Conservation (phyloP, 2,797 vertebrate species). For the Lemur catta region DNA sequence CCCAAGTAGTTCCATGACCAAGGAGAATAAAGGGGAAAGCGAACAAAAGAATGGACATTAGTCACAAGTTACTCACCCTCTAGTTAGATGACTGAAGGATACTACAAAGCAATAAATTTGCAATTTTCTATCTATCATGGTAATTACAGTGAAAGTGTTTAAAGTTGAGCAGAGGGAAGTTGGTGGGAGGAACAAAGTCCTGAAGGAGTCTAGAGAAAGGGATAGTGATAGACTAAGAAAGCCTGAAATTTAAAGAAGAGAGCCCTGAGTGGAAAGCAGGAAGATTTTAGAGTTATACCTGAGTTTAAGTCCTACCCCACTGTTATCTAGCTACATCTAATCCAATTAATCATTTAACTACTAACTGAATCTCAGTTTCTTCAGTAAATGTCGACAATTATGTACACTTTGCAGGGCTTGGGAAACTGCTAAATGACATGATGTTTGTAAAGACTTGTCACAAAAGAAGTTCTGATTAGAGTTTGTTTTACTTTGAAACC, state of each 20-base stretch:
- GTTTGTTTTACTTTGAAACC: conserved; percentile 49
- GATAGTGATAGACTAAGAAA: not conserved
- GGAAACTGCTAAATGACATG: not conserved
- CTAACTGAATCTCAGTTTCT: not conserved
- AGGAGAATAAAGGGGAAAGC: not conserved
- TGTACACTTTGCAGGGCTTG: not conserved
- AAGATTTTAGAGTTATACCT: not conserved
- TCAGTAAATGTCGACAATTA: not conserved
- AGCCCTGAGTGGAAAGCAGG: not conserved
- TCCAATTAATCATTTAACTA: not conserved
- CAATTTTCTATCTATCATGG: not conserved
- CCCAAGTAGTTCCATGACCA: not conserved
- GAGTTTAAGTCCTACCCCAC: not conserved
- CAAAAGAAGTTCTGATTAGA: not conserved
- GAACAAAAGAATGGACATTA: not conserved
- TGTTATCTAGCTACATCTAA: not conserved
- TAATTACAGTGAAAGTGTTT: not conserved
- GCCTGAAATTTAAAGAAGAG: not conserved
- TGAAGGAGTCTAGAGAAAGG: not conserved
- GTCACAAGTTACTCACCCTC: not conserved
- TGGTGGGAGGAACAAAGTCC: not conserved
- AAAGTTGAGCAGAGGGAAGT: not conserved
- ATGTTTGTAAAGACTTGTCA: not conserved
- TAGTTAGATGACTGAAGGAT: not conserved
- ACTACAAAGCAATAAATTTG: not conserved